phyloP scores from a whole-genome alignment of 2,113 vertebrate species.

The Oenanthe melanoleuca region DNA sequence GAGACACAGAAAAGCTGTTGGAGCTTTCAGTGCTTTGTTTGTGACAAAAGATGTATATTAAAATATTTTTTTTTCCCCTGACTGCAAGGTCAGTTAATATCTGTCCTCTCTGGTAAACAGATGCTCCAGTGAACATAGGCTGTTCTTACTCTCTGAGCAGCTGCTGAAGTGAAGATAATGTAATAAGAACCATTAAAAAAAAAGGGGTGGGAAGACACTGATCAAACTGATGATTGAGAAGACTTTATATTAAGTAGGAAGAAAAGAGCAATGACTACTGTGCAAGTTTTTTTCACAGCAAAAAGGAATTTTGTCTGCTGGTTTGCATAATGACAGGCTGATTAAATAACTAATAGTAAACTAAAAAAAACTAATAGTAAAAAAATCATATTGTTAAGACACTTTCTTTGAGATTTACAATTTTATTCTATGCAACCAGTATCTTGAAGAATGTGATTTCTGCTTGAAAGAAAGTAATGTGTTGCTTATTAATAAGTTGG shows the following conservation, averaged over 20 bases:
- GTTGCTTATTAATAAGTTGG: not conserved
- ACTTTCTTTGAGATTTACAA: not conserved
- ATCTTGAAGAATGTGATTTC: not conserved
- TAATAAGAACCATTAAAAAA: conserved; percentile 1
- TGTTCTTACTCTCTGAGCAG: conserved; percentile 35
- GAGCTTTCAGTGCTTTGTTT: not conserved
- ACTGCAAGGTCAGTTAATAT: not conserved
- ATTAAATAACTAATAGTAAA: not conserved
- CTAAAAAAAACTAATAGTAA: not conserved
- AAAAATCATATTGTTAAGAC: not conserved
- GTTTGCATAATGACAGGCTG: not conserved
- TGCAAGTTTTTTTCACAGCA: not conserved
- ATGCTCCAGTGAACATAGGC: not conserved
- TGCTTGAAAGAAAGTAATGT: not conserved
- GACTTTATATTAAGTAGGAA: not conserved
- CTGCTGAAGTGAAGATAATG: conserved; percentile 30
- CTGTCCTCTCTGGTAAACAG: conserved; percentile 33
- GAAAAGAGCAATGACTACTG: not conserved
- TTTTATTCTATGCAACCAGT: not conserved
- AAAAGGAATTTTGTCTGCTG: not conserved
- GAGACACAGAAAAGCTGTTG: not conserved
- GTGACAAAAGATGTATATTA: not conserved
- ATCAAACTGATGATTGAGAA: not conserved
- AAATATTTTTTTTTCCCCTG: not conserved
- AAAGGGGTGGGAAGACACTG: rapidly evolving